These are phyloP conservation scores for Chloroceryle aenea DNA, from an alignment of 2,113 vertebrate species.

Conservation along the genomic window DNA sequence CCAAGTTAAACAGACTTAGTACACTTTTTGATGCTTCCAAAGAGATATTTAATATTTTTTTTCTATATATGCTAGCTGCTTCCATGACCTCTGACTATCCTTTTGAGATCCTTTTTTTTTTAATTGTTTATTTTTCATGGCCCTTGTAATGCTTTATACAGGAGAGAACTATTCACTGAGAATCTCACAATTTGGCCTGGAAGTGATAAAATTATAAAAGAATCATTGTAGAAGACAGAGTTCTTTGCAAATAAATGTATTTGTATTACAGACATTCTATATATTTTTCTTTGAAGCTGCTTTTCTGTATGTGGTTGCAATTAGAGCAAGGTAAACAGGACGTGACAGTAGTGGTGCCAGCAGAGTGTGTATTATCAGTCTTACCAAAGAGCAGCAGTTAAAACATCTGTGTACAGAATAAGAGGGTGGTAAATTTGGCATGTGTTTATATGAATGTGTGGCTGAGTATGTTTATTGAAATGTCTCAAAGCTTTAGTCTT, in stretches of 20 bases:
- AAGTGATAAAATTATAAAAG: background rate
- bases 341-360: background rate
- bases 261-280: background rate
- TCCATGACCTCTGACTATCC: background rate
- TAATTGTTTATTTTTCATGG: background rate
- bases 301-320: background rate
- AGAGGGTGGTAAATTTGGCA: background rate
- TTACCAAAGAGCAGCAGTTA: background rate
- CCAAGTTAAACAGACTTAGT: background rate
- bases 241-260: background rate
- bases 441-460: background rate
- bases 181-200: background rate
- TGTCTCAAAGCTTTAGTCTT: background rate
- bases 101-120: background rate
- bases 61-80: background rate
- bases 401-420: background rate
- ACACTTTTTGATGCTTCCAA: background rate
- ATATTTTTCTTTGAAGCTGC: background rate
- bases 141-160: background rate
- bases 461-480: background rate
- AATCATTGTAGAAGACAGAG: background rate
- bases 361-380: background rate
- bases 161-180: background rate
- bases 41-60: background rate
- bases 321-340: background rate